These are phyloP conservation scores for Colletes latitarsis DNA, from an alignment of 1,140 invertebrate genomes.

Conservation along the genomic window DNA sequence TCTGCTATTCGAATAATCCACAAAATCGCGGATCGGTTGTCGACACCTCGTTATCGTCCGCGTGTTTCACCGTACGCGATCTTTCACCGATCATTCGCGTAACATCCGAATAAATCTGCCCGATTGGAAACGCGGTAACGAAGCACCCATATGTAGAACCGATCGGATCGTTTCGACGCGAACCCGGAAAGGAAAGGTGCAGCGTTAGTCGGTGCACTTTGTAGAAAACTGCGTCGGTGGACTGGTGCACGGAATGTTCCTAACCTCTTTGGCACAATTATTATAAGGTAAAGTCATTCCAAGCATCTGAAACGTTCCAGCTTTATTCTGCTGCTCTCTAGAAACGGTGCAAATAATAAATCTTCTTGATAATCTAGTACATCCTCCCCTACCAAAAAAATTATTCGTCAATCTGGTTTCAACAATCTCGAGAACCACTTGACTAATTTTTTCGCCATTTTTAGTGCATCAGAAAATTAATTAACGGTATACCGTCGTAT, in stretches of 20 bases:
- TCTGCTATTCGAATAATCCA: conserved; percentile 11
- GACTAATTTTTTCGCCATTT: too few species aligned
- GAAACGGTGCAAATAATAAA: too few species aligned
- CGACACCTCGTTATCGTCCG: conserved; percentile 18
- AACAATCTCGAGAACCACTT: too few species aligned
- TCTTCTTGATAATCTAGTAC: too few species aligned
- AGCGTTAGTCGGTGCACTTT: neutral
- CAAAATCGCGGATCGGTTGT: neutral
- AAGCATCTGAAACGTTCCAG: too few species aligned
- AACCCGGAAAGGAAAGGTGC: conserved; percentile 35
- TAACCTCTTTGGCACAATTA: neutral
- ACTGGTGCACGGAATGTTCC: neutral
- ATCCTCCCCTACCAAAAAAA: too few species aligned
- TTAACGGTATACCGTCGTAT: too few species aligned
- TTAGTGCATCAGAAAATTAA: too few species aligned
- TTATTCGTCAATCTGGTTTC: too few species aligned
- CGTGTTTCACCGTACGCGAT: too few species aligned
- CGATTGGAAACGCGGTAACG: neutral
- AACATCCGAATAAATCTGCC: neutral
- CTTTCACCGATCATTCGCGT: too few species aligned
- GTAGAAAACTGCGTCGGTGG: conserved; percentile 35
- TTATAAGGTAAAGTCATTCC: too few species aligned
- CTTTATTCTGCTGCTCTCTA: neutral
- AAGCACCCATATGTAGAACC: neutral
- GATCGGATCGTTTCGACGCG: neutral